These are phyloP conservation scores for Chaenocephalus aceratus DNA, from an alignment of 2,113 vertebrate species.

Conservation along the genomic window DNA sequence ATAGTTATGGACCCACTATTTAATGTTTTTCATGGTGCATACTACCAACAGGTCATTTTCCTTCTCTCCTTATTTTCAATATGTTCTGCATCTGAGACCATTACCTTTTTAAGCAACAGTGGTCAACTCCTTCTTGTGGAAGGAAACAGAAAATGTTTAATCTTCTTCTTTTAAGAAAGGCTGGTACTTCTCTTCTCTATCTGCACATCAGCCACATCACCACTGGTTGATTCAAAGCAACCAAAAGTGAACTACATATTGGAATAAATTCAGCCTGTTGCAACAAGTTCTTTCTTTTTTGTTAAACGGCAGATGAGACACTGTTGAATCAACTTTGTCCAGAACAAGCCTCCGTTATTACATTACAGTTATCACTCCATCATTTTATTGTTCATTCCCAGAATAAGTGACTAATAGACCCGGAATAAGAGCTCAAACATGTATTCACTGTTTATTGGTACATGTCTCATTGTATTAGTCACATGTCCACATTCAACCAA, in stretches of 20 bases:
- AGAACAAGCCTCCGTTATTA: neutral
- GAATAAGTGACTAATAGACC: conserved; percentile 37
- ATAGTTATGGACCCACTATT: no score
- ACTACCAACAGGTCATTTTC: no score
- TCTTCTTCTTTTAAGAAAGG: neutral
- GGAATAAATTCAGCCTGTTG: neutral
- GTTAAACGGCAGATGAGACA: neutral
- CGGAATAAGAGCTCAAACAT: conserved; percentile 18
- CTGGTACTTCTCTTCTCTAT: neutral
- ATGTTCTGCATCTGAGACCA: no score
- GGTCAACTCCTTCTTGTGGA: neutral
- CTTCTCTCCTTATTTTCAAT: no score
- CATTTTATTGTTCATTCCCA: conserved; percentile 26
- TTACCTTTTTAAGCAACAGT: no score
- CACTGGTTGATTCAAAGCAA: neutral
- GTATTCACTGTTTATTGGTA: neutral
- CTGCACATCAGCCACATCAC: neutral
- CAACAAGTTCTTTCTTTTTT: neutral
- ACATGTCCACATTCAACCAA: neutral
- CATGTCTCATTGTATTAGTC: conserved; percentile 6
- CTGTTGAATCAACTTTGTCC: neutral
- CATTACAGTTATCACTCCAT: neutral
- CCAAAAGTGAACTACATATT: neutral
- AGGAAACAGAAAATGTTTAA: neutral
- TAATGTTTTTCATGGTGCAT: no score